Evolutionary conservation across 2,888 invertebrate genomes (phyloP).

Genomic region (Rhopalosiphum nymphaeae): DNA sequence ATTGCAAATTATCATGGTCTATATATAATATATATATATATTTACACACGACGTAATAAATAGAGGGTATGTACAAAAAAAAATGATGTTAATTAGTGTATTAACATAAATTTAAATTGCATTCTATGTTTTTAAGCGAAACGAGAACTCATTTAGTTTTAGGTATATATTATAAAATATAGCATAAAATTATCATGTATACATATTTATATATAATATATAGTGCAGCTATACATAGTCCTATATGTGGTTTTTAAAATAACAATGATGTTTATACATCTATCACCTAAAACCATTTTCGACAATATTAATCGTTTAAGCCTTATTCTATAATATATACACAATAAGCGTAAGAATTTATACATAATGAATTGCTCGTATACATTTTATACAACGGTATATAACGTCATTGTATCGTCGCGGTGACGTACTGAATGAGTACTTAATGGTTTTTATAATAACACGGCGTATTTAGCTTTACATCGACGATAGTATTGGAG

Average conservation of each 20-base stretch:
- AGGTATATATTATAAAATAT: background rate
- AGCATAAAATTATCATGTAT: background rate
- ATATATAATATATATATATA: background rate
- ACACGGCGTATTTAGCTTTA: background rate
- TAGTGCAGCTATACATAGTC: background rate
- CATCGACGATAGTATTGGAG: background rate
- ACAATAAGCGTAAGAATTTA: background rate
- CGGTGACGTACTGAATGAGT: background rate
- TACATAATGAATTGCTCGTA: background rate
- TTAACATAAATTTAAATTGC: constrained; percentile 31
- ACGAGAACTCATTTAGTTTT: background rate
- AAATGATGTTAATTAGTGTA: constrained; percentile 20
- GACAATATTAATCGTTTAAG: background rate
- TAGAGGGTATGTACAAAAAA: background rate
- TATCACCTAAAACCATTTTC: background rate
- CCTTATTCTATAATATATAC: background rate
- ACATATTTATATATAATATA: background rate
- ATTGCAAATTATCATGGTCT: constrained; percentile 5
- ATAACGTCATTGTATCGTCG: background rate
- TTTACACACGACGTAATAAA: background rate
- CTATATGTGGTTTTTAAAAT: background rate
- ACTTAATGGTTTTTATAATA: background rate
- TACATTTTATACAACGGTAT: background rate
- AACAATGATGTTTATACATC: background rate
- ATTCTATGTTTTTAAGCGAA: background rate